Percentiles rank a stretch among this genome's conserved stretches.
Conservation (phyloP, 2,888 invertebrate genomes). For the Lochmaea crataegi region DNA sequence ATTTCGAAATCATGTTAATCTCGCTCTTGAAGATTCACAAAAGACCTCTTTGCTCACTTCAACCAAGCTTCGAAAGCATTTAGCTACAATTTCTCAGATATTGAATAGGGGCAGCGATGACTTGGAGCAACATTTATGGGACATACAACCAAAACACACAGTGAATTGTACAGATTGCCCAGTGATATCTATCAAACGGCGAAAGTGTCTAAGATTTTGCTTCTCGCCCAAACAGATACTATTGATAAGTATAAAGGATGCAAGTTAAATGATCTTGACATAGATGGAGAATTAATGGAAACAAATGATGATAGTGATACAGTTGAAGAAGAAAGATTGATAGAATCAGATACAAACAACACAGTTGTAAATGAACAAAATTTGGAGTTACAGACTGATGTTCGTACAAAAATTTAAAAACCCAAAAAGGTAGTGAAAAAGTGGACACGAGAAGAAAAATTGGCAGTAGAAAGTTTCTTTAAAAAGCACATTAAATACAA, state of each 20-base stretch:
- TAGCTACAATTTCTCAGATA: conserved; percentile 41
- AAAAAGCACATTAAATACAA: neutral
- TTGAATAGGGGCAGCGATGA: conserved; percentile 40
- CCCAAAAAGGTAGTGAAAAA: neutral
- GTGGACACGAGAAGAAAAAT: conserved; percentile 20
- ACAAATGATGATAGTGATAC: conserved; percentile 12
- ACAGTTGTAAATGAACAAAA: too few relatives aligned
- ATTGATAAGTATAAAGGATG: conserved; percentile 29
- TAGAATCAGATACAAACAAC: too few relatives aligned
- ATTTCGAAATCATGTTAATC: conserved; percentile 23
- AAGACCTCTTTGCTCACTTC: conserved; percentile 30
- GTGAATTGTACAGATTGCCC: conserved; percentile 40
- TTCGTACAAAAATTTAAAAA: conserved; percentile 7
- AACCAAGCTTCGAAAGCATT: conserved; percentile 40
- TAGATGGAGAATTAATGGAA: conserved; percentile 20
- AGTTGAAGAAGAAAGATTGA: conserved; percentile 2
- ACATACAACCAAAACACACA: conserved; percentile 42
- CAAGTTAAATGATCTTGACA: conserved; percentile 21
- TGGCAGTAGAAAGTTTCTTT: conserved; percentile 8
- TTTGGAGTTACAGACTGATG: too few relatives aligned
- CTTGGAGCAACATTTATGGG: conserved; percentile 43
- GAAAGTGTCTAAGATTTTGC: conserved; percentile 36
- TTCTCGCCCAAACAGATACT: conserved; percentile 26
- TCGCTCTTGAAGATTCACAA: conserved; percentile 5
- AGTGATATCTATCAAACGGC: conserved; percentile 44